Evolutionary conservation across 2,797 vertebrate species (phyloP).

Genomic region (Tangara arthus): DNA sequence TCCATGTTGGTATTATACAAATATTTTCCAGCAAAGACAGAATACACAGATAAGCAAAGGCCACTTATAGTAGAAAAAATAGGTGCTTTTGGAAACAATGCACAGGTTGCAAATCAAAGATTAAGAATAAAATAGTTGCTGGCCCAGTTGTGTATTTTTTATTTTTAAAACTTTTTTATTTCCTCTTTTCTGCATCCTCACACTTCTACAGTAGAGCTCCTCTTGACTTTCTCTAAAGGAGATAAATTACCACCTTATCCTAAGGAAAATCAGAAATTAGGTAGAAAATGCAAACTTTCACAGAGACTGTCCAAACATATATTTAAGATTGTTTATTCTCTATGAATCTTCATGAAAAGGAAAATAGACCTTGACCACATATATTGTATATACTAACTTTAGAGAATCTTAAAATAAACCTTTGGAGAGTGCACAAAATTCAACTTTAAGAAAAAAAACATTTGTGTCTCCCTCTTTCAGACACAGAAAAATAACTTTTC

Average conservation of each 20-base stretch:
- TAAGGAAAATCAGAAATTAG: background rate
- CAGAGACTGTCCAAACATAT: background rate
- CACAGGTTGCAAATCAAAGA: background rate
- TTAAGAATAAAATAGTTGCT: background rate
- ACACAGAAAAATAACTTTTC: background rate
- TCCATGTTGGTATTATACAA: background rate
- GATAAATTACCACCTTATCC: background rate
- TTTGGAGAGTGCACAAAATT: background rate
- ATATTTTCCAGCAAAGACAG: background rate
- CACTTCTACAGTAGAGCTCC: background rate
- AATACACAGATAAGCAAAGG: background rate
- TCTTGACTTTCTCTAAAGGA: background rate
- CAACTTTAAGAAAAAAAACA: background rate
- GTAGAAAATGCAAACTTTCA: background rate
- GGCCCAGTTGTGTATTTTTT: background rate
- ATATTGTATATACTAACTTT: fast-evolving
- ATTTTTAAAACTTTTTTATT: background rate
- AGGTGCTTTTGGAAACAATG: background rate
- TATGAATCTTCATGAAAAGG: background rate
- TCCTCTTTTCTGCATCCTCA: background rate
- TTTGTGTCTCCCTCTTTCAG: background rate
- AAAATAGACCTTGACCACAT: background rate
- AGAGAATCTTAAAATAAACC: background rate
- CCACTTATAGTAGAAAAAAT: fast-evolving
- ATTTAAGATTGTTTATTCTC: background rate